Evolutionary conservation across 2,888 invertebrate species (phyloP), one percentile per base, ranked within the genome.

Genomic region (Eucera pruinosa): DNA sequence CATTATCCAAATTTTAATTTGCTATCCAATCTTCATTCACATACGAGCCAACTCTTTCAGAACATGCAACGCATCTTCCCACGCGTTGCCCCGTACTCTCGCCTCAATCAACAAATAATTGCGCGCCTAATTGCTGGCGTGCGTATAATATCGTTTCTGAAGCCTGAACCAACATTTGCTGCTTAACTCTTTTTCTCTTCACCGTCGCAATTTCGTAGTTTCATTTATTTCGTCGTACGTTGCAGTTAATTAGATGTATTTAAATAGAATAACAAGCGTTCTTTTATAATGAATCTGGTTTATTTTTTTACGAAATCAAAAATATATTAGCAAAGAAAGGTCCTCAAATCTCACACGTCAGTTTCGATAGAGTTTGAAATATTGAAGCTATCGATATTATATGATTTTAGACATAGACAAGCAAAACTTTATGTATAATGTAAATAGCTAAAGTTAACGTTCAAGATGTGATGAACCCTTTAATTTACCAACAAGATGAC

Each of bases 21-120:
- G 43, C 50, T n/a, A 13, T 47, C 23, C 36, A 15, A 11, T 9
- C 20, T 27, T 25, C 33, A 45, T 47, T 15, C 39, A 18, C 25
- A 27, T 36, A 9, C 65, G 5, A 39, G 25, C 27, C 36, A 36
- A 39, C 23, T 27, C 36, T 23, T 55, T 27, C 15, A 23, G 33
- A 45, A 18, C 45, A 54, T 47, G 69, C 55, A 47, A 48, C 47
- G 54, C 47, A 20, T 61, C 13, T 48, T 25, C 50, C 67, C n/a
- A 25, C 58, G 47, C 60, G 39, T 27, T 58, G 36, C 39, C 55
- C 30, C 47, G 45, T 30, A 65, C 55, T 55, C 39, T 30, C 47
- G 69, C 66, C 47, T 70, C 66, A 70, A 55, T 70, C 69, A 65
- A 48, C 69, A 20, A 36, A 65, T 54, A 54, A 54, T 54, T 54